These are phyloP conservation scores for Drosophila nigrodunni DNA, from an alignment of 1,140 invertebrate genomes.

Conservation along the genomic window DNA sequence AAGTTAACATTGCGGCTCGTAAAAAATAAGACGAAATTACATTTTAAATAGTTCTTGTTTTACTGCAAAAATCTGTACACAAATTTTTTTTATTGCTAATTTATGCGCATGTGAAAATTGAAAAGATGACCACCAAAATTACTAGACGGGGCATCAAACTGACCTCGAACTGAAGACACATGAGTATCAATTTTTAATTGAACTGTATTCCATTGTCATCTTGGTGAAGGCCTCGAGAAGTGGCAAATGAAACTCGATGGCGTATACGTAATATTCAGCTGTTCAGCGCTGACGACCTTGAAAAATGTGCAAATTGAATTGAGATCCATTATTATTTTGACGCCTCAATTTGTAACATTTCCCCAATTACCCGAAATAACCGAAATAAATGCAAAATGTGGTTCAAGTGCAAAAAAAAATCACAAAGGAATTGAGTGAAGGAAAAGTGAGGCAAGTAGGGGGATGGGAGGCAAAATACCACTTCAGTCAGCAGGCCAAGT, in stretches of 20 bases:
- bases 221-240: conserved; percentile 9
- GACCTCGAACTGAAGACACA: conserved; percentile 15
- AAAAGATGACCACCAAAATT: conserved; percentile 38
- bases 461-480: neutral
- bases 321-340: conserved; percentile 58
- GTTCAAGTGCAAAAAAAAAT: conserved; percentile 59
- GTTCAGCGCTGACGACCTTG: conserved; percentile 62
- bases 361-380: conserved; percentile 29
- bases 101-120: conserved; percentile 72
- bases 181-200: conserved; percentile 26
- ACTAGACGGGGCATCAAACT: conserved; percentile 17
- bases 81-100: conserved; percentile 72
- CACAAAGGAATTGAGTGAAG: too few relatives aligned
- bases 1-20: conserved; percentile 49
- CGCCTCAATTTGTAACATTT: conserved; percentile 48
- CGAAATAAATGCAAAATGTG: conserved; percentile 32
- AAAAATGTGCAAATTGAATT: conserved; percentile 44
- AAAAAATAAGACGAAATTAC: conserved; percentile 63
- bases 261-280: conserved; percentile 21
- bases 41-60: conserved; percentile 78
- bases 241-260: conserved; percentile 2
- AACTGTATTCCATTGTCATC: conserved; percentile 25
- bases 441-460: neutral
- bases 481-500: conserved; percentile 17
- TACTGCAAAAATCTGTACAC: conserved; percentile 38